These are phyloP conservation scores for Argyrosomus japonicus DNA, from an alignment of 2,113 vertebrate species.

Conservation along the genomic window DNA sequence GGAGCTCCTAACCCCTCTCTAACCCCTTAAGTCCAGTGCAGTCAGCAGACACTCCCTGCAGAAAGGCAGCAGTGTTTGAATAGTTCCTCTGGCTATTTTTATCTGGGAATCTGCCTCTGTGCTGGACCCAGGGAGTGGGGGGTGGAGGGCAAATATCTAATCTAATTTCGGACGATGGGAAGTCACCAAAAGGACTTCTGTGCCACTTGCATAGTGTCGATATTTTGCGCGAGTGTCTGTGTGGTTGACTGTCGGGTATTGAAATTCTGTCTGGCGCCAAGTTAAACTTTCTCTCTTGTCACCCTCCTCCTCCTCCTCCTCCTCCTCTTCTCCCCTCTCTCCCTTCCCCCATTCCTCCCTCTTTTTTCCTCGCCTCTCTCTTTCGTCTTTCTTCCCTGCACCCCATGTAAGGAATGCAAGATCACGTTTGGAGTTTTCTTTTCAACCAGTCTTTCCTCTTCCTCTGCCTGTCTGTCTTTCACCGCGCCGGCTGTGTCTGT, in stretches of 20 bases:
- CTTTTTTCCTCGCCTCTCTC: constrained; percentile 35
- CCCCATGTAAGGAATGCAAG: constrained; percentile 82
- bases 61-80: constrained; percentile 81
- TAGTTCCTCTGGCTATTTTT: constrained; percentile 85
- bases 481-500: background rate
- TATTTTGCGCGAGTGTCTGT: constrained; percentile 64
- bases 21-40: constrained; percentile 75
- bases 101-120: constrained; percentile 85
- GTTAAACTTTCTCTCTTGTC: constrained; percentile 81
- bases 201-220: constrained; percentile 70
- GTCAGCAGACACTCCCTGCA: constrained; percentile 79
- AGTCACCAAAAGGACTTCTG: constrained; percentile 79
- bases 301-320: constrained; percentile 42
- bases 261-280: constrained; percentile 84
- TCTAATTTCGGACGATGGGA: constrained; percentile 84
- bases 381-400: constrained; percentile 58
- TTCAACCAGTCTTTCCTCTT: constrained; percentile 72
- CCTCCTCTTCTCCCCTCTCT: constrained; percentile 34
- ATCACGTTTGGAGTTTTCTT: constrained; percentile 79
- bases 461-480: constrained; percentile 35
- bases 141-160: constrained; percentile 80
- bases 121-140: constrained; percentile 71
- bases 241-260: constrained; percentile 77
- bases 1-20: constrained; percentile 79
- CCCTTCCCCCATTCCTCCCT: constrained; percentile 42